phyloP scores from a whole-genome alignment of 1,140 invertebrate species.

The Marisa cornuarietis region DNA sequence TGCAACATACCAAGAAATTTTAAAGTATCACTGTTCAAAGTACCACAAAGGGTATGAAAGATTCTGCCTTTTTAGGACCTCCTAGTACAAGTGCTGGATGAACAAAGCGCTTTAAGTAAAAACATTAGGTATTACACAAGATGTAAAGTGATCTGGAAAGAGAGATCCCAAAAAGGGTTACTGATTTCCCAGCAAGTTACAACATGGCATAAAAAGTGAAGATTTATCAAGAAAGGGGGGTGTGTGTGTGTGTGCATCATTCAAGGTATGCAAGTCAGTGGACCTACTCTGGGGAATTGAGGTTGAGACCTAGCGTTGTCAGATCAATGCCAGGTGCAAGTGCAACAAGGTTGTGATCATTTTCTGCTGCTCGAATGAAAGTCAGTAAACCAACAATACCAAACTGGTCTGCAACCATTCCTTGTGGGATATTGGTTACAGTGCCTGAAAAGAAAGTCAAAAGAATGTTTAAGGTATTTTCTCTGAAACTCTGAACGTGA shows the following conservation, averaged over 20 bases:
- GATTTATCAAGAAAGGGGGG: too few relatives aligned
- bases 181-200: too few relatives aligned
- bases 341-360: conserved; percentile 93
- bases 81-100: too few relatives aligned
- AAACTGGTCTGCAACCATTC: conserved; percentile 99
- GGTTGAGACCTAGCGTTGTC: conserved; percentile 95
- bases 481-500: conserved; percentile 7
- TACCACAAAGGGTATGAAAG: too few relatives aligned
- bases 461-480: neutral
- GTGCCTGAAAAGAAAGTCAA: conserved; percentile 62
- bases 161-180: too few relatives aligned
- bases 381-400: conserved; percentile 97
- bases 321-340: conserved; percentile 96
- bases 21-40: too few relatives aligned
- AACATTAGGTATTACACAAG: too few relatives aligned
- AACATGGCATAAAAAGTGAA: too few relatives aligned
- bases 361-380: conserved; percentile 96
- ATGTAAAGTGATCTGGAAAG: too few relatives aligned
- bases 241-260: too few relatives aligned
- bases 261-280: neutral
- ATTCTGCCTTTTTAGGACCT: too few relatives aligned
- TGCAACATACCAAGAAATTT: conserved; percentile 40
- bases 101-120: too few relatives aligned
- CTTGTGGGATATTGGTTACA: conserved; percentile 96
- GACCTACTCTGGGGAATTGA: conserved; percentile 90